Evolutionary conservation across 2,113 vertebrate species (phyloP).

Genomic region (Tapirus terrestris): DNA sequence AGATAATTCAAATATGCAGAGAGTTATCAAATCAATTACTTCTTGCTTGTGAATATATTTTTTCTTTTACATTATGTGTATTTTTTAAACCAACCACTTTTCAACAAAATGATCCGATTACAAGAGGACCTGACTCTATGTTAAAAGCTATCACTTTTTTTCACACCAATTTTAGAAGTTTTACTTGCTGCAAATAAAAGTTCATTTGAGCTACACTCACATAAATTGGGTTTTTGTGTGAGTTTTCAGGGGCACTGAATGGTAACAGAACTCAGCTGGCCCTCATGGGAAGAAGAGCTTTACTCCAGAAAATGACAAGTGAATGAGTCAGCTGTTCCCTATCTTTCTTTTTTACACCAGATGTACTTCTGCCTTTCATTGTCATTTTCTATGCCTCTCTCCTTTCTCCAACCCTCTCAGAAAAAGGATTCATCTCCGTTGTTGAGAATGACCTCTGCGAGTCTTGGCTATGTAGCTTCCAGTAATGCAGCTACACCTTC

Average conservation of each 20-base stretch:
- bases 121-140: not conserved
- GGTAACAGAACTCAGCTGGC: not conserved
- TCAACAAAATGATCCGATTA: not conserved
- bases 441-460: not conserved
- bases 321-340: not conserved
- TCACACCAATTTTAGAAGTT: not conserved
- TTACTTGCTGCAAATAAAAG: not conserved
- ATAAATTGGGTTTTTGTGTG: not conserved
- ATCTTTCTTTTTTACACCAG: not conserved
- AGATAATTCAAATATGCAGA: not conserved
- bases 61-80: not conserved
- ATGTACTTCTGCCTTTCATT: not conserved
- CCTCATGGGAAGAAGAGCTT: not conserved
- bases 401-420: not conserved
- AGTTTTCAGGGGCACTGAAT: not conserved
- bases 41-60: not conserved
- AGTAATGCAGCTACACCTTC: not conserved
- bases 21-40: not conserved
- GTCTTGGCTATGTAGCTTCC: accelerated
- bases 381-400: not conserved
- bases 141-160: not conserved
- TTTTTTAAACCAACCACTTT: not conserved
- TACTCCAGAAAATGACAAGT: not conserved
- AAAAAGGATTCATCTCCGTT: not conserved
- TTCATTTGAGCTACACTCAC: not conserved